These are phyloP conservation scores for Ptiloglossa arizonensis DNA, from an alignment of 1,140 invertebrate genomes.

Conservation along the genomic window DNA sequence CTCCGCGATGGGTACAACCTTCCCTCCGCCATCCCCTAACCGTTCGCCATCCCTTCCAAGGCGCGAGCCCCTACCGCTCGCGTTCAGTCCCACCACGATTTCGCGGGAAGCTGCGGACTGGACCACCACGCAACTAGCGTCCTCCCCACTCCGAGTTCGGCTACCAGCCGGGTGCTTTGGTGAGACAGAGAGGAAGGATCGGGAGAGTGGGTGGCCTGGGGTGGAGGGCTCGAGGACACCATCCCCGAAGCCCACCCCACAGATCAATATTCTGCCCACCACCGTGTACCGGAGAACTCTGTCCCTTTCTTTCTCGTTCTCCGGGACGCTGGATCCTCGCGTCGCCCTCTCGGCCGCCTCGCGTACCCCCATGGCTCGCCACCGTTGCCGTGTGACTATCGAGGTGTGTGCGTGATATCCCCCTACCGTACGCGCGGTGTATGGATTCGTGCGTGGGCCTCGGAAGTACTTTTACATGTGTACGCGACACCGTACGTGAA, in stretches of 20 bases:
- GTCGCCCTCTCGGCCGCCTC: constrained; percentile 29
- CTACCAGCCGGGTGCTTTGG: constrained; percentile 35
- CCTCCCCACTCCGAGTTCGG: constrained; percentile 51
- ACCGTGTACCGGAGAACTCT: constrained; percentile 61
- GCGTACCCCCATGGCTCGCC: constrained; percentile 55
- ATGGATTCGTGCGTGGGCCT: constrained; percentile 26
- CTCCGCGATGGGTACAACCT: constrained; percentile 56
- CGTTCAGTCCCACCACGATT: constrained; percentile 71
- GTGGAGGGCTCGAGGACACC: constrained; percentile 60
- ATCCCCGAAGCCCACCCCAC: constrained; percentile 78
- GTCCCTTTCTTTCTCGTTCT: constrained; percentile 30
- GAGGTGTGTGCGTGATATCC: constrained; percentile 20
- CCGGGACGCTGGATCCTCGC: constrained; percentile 12
- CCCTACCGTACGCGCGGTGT: constrained; percentile 12
- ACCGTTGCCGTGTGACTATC: constrained; percentile 51
- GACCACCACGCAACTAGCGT: constrained; percentile 76
- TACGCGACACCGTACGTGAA: neutral
- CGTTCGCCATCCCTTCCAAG: constrained; percentile 40
- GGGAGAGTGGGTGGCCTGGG: constrained; percentile 34
- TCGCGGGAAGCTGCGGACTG: constrained; percentile 79
- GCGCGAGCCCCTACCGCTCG: constrained; percentile 31
- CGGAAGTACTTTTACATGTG: constrained; percentile 16
- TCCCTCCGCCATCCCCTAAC: constrained; percentile 42
- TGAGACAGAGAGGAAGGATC: constrained; percentile 51
- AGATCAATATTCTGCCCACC: constrained; percentile 79